These are phyloP conservation scores for Uloborus diversus DNA, from an alignment of 1,140 invertebrate genomes.

Conservation along the genomic window DNA sequence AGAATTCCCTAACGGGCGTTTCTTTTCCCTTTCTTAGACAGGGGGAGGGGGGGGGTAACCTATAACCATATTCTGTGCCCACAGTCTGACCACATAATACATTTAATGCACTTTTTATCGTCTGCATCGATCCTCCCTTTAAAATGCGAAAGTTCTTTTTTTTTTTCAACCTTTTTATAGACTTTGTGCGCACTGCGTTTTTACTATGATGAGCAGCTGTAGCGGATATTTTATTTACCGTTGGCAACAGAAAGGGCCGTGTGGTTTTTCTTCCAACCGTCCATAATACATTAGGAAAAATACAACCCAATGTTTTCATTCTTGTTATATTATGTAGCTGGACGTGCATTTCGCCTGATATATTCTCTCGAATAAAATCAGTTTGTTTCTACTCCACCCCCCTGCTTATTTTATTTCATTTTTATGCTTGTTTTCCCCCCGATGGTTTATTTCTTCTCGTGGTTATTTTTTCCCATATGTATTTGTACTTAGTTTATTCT, in stretches of 20 bases:
- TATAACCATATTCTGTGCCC: constrained; percentile 52
- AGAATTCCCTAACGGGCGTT: constrained; percentile 52
- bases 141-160: constrained; percentile 48
- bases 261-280: constrained; percentile 28
- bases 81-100: constrained; percentile 56
- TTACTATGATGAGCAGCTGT: constrained; percentile 54
- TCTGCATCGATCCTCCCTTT: constrained; percentile 34
- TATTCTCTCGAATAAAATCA: constrained; percentile 55
- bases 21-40: neutral
- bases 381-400: constrained; percentile 26
- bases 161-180: constrained; percentile 44
- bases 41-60: constrained; percentile 8
- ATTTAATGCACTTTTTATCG: constrained; percentile 58
- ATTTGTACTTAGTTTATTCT: constrained; percentile 28
- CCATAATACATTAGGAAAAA: constrained; percentile 57
- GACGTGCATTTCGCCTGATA: constrained; percentile 44
- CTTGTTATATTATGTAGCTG: constrained; percentile 46
- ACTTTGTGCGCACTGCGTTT: constrained; percentile 34
- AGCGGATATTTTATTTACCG: constrained; percentile 55
- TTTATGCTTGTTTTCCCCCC: constrained; percentile 44
- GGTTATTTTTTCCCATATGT: constrained; percentile 28
- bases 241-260: neutral
- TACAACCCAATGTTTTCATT: constrained; percentile 52
- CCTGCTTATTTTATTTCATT: constrained; percentile 45
- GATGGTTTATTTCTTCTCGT: constrained; percentile 53